Evolutionary conservation across 2,888 invertebrate species (phyloP).

Genomic region (Lasioglossum oenotherae): DNA sequence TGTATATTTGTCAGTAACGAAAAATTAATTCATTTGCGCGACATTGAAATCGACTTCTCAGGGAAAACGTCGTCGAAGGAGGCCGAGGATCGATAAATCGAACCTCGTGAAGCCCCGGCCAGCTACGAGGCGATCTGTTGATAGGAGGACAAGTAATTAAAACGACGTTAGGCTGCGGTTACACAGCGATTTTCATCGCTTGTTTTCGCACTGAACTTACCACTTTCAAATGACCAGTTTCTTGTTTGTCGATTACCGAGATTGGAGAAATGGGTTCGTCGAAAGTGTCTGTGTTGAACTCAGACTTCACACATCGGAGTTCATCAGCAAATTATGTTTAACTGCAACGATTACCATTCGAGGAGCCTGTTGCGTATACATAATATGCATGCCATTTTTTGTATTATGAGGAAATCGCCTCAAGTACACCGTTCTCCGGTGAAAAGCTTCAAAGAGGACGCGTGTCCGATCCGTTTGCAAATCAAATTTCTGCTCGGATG

Average conservation of each 20-base stretch:
- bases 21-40: background rate
- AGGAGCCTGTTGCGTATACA: too few species aligned
- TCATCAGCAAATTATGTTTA: background rate
- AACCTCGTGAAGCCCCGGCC: slow-evolving; percentile 34
- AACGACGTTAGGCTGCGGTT: background rate
- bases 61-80: slow-evolving; percentile 32
- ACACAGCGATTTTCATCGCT: background rate
- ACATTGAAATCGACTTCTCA: slow-evolving; percentile 60
- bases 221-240: background rate
- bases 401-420: background rate
- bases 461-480: background rate
- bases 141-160: slow-evolving; percentile 46
- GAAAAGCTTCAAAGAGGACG: background rate
- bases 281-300: background rate
- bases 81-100: slow-evolving; percentile 66
- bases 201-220: background rate
- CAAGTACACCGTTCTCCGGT: background rate
- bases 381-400: background rate
- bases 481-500: slow-evolving; percentile 9
- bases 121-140: slow-evolving; percentile 13
- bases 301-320: too few species aligned
- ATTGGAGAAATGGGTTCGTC: too few species aligned
- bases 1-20: background rate
- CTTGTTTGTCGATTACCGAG: too few species aligned
- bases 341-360: too few species aligned